These are phyloP conservation scores for Carcina quercana DNA, from an alignment of 2,888 invertebrate species.

Conservation along the genomic window DNA sequence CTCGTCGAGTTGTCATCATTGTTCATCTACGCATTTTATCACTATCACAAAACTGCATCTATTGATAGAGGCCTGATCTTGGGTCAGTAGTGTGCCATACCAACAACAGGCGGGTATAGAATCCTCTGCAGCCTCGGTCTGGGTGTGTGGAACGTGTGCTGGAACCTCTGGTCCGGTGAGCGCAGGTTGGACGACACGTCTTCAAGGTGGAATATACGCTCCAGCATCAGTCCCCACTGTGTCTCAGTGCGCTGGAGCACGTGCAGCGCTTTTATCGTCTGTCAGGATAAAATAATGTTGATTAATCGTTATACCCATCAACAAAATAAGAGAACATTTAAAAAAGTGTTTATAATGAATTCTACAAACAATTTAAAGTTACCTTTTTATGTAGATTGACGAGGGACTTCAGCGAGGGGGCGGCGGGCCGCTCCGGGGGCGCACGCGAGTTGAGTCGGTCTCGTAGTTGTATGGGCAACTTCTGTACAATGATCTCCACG, in stretches of 20 bases:
- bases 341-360: no score
- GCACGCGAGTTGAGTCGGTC: constrained; percentile 79
- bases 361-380: no score
- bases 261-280: constrained; percentile 92
- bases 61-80: not conserved
- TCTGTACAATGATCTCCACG: constrained; percentile 92
- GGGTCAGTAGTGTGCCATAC: constrained; percentile 43
- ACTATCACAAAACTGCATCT: no score
- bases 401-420: constrained; percentile 88
- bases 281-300: constrained; percentile 2
- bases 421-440: constrained; percentile 71
- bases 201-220: constrained; percentile 87
- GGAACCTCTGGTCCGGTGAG: constrained; percentile 71
- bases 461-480: constrained; percentile 86
- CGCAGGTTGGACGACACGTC: constrained; percentile 87
- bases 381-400: constrained; percentile 94
- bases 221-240: constrained; percentile 92
- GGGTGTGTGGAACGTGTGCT: constrained; percentile 81
- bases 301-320: no score
- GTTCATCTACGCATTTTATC: no score
- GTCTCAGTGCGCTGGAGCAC: constrained; percentile 95
- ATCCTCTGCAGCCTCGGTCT: constrained; percentile 74
- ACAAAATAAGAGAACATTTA: no score
- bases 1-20: no score
- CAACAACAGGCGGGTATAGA: constrained; percentile 79